Evolutionary conservation across 1,140 invertebrate species (phyloP).

Genomic region (Microvelia longipes): DNA sequence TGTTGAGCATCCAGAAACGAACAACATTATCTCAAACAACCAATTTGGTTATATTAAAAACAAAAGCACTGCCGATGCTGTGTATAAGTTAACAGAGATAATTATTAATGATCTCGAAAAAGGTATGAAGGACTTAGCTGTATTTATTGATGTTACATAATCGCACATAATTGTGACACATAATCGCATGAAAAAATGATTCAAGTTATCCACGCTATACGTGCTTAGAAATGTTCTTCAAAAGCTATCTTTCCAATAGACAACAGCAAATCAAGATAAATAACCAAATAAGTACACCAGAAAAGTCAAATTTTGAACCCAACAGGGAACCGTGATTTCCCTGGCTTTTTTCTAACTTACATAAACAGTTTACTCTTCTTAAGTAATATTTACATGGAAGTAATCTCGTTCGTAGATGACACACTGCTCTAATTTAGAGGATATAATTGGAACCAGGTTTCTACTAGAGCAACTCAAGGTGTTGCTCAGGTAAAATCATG

Average conservation of each 20-base stretch:
- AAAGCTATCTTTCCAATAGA: background rate
- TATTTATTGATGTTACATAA: background rate
- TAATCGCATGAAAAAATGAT: background rate
- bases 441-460: background rate
- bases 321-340: background rate
- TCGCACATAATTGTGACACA: background rate
- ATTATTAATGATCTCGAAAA: background rate
- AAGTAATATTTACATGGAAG: background rate
- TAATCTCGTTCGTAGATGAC: background rate
- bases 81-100: background rate
- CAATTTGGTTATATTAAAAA: background rate
- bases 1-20: background rate
- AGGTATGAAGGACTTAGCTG: background rate
- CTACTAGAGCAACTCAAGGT: background rate
- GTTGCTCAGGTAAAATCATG: background rate
- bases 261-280: background rate
- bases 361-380: background rate
- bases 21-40: background rate
- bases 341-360: background rate
- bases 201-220: background rate
- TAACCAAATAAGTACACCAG: background rate
- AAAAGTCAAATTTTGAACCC: background rate
- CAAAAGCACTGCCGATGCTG: background rate
- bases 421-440: background rate
- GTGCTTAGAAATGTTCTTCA: background rate